Evolutionary conservation across 2,113 vertebrate species (phyloP), one percentile per base, ranked within the genome.

Genomic region (Bostrychus sinensis): DNA sequence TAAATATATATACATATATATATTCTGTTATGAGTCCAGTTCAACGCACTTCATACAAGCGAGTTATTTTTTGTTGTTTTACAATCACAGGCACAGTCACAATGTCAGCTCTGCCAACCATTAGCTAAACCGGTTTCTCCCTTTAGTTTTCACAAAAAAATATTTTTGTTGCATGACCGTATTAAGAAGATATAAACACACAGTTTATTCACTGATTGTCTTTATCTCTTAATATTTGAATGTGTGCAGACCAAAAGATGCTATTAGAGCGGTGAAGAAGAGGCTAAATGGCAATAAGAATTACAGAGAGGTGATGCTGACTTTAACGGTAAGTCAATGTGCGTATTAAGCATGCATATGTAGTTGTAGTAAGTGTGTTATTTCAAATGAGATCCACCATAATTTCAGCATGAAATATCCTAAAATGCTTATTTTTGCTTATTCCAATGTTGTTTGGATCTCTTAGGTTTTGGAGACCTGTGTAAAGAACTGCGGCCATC

Each of bases 401-500:
- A n/a, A n/a, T n/a, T n/a, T n/a, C n/a, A n/a, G n/a, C n/a, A n/a
- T 16, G 10, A 39, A 39, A 9, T 39, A 3, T 10, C 10, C 13
- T 16, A 13, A 9, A 6, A 39, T 39, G 37, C 14, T 39, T 39
- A 12, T 1, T 39, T 6, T 3, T 45, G n/a, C 28, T 10, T 13
- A 11, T 55, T 14, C 26, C 12, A 8, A 4, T 36, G 43, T 26
- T 66, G 4, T 19, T 8, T 55, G 30, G 16, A 1, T 66, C 70
- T 0, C 4, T 20, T 75, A 99, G 97, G 97, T 99, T 30, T 87
- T 99, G 72, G 97, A 99, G 87, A 98, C 97, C 0, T 97, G 97
- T 58, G 97, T 99, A 67, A 99, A 99, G 91, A 99, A 99, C 91
- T 99, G 97, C n/a, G 97, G 97, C 71, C 96, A 98, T 86, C 96